Percentiles rank a stretch among this genome's conserved stretches.
These are phyloP conservation scores for Drosophila algonquin DNA, from an alignment of 2,888 invertebrate genomes.

Conservation along the genomic window DNA sequence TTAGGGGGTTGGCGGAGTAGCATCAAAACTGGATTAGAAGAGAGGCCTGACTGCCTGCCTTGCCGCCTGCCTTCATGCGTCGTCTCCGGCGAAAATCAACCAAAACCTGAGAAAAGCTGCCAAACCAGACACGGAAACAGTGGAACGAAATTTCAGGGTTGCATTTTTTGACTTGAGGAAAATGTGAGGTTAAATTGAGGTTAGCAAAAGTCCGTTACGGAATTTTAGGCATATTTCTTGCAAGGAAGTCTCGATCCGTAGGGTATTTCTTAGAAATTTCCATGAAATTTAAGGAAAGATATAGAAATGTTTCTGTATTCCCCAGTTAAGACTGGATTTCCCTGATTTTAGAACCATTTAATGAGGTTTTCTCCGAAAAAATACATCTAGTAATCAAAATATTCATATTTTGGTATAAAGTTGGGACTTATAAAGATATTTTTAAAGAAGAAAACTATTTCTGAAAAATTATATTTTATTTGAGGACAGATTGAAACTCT, in stretches of 20 bases:
- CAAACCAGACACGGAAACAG: constrained; percentile 8
- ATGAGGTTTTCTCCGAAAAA: too few species aligned
- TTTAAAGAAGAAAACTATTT: too few species aligned
- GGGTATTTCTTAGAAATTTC: too few species aligned
- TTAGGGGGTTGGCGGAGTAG: constrained; percentile 16
- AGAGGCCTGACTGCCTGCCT: constrained; percentile 36
- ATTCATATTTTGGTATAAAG: too few species aligned
- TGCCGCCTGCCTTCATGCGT: constrained; percentile 37
- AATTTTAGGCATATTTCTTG: too few species aligned
- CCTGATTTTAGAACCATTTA: background rate
- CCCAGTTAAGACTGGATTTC: too few species aligned
- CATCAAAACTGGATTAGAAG: constrained; percentile 68
- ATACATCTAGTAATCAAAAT: too few species aligned
- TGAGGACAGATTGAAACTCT: too few species aligned
- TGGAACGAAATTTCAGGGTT: background rate
- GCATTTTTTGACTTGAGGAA: background rate
- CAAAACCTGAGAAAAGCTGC: background rate
- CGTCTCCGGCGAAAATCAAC: constrained; percentile 27
- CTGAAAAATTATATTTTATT: too few species aligned
- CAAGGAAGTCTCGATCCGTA: too few species aligned
- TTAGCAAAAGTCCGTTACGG: background rate
- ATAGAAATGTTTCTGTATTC: background rate
- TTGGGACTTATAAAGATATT: too few species aligned
- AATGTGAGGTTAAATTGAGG: background rate
- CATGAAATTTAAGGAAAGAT: too few species aligned